These are phyloP conservation scores for Trichopoda pennipes DNA, from an alignment of 2,888 invertebrate species.

Conservation along the genomic window DNA sequence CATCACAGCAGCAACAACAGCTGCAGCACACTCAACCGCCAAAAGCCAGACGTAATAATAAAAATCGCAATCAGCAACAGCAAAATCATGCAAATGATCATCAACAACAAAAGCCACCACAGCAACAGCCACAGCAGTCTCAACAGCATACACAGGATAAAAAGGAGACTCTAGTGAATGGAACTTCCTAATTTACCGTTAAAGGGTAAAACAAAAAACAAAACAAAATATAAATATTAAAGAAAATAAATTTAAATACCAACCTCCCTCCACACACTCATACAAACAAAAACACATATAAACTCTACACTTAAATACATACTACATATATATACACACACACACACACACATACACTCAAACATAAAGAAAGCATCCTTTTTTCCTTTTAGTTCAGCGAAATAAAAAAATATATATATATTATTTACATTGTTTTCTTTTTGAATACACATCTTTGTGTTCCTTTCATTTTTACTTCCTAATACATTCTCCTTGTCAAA, in stretches of 20 bases:
- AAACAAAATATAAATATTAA: slow-evolving; percentile 35
- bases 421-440: slow-evolving; percentile 48
- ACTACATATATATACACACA: too few relatives aligned
- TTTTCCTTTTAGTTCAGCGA: slow-evolving; percentile 20
- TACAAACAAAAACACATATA: too few relatives aligned
- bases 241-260: slow-evolving; percentile 19
- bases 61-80: slow-evolving; percentile 75
- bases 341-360: slow-evolving; percentile 61
- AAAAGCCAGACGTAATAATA: slow-evolving; percentile 78
- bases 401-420: slow-evolving; percentile 36
- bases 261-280: slow-evolving; percentile 67
- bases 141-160: slow-evolving; percentile 75
- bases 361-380: slow-evolving; percentile 5
- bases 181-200: slow-evolving; percentile 78
- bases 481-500: slow-evolving; percentile 37
- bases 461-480: slow-evolving; percentile 20
- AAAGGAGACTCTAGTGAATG: slow-evolving; percentile 80
- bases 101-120: slow-evolving; percentile 69
- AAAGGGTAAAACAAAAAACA: slow-evolving; percentile 47
- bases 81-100: slow-evolving; percentile 74
- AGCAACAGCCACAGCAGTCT: slow-evolving; percentile 69
- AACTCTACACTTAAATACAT: background rate
- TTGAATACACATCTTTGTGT: slow-evolving; percentile 33
- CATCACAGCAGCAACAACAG: slow-evolving; percentile 69
- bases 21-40: slow-evolving; percentile 72